Evolutionary conservation across 2,113 vertebrate genomes (phyloP).

Genomic region (Hoplias malabaricus): DNA sequence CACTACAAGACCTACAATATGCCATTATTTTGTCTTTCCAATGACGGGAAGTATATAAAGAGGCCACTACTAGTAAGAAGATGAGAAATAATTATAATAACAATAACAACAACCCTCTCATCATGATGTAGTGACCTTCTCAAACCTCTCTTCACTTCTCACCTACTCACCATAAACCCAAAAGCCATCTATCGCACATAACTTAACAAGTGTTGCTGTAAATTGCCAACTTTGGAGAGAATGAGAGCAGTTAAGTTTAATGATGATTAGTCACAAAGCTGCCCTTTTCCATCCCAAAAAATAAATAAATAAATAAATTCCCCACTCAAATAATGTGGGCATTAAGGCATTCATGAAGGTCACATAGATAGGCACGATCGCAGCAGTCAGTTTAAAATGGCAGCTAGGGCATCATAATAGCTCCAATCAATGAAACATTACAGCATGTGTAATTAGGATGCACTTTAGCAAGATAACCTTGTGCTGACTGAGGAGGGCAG

Average conservation of each 20-base stretch:
- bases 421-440: conserved; percentile 43
- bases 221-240: not conserved
- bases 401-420: conserved; percentile 29
- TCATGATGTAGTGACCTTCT: not conserved
- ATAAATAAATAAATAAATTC: too few species aligned
- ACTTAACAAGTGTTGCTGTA: not conserved
- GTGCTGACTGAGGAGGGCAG: not conserved
- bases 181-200: not conserved
- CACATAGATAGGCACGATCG: not conserved
- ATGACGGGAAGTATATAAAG: too few species aligned
- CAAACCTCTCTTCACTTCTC: not conserved
- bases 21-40: too few species aligned
- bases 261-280: conserved; percentile 2
- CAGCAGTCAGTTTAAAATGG: conserved; percentile 7
- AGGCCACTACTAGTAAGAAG: too few species aligned
- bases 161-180: not conserved
- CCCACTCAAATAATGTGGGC: not conserved
- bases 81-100: not conserved
- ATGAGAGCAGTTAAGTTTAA: conserved; percentile 10
- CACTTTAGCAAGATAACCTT: conserved; percentile 42
- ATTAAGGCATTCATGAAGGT: not conserved
- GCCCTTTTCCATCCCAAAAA: not conserved
- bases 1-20: too few species aligned
- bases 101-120: not conserved
- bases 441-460: conserved; percentile 25